These are phyloP conservation scores for Eretmodus cyanostictus DNA, from an alignment of 2,113 vertebrate species.

Conservation along the genomic window DNA sequence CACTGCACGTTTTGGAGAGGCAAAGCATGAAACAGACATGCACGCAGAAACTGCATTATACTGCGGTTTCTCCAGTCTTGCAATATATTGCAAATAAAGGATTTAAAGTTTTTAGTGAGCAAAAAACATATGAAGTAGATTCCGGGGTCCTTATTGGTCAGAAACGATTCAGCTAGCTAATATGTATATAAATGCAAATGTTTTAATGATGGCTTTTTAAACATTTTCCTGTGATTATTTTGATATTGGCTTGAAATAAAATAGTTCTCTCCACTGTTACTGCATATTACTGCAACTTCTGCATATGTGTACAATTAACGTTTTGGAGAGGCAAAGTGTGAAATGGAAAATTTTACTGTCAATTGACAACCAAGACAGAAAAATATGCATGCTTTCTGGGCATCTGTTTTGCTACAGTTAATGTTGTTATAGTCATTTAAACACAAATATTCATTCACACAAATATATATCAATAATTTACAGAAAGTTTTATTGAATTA, in stretches of 20 bases:
- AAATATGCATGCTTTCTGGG: not conserved
- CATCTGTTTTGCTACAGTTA: not conserved
- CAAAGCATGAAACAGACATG: not conserved
- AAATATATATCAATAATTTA: not conserved
- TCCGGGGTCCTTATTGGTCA: not conserved
- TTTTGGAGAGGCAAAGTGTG: not conserved
- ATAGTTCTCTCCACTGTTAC: not conserved
- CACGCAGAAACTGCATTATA: not conserved
- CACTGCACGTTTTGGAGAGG: not conserved
- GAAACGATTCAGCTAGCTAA: not conserved
- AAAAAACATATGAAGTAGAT: not conserved
- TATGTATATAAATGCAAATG: not conserved
- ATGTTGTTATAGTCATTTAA: not conserved
- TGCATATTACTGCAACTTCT: not conserved
- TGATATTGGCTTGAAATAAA: not conserved
- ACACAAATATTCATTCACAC: not conserved
- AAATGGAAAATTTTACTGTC: not conserved
- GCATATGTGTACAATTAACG: not conserved
- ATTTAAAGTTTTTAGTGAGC: not conserved
- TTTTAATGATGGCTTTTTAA: not conserved
- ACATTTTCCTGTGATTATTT: not conserved
- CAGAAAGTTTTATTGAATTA: not conserved
- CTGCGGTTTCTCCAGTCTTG: not conserved
- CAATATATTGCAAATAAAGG: not conserved
- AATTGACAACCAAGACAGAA: not conserved